Evolutionary conservation across 1,140 invertebrate genomes (phyloP).

Genomic region (Plodia interpunctella): DNA sequence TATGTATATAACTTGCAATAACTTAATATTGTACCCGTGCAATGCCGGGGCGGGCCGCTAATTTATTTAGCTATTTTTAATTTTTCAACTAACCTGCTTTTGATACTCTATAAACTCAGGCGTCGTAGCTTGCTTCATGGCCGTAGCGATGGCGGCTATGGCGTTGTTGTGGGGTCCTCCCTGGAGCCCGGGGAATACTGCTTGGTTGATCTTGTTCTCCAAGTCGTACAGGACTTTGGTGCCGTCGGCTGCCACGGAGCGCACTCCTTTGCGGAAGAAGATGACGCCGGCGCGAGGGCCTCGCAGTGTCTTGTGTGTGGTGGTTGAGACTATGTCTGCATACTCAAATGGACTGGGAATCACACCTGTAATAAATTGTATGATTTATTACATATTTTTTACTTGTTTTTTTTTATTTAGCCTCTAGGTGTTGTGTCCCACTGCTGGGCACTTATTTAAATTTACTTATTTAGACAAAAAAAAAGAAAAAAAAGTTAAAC

Average conservation of each 20-base stretch:
- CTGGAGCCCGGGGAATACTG: constrained; percentile 94
- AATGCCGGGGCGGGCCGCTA: too few species aligned
- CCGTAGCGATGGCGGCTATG: constrained; percentile 93
- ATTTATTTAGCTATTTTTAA: too few species aligned
- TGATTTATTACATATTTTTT: too few species aligned
- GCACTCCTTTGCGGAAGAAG: constrained; percentile 92
- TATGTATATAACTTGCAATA: too few species aligned
- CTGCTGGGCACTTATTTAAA: too few species aligned
- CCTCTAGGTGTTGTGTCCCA: too few species aligned
- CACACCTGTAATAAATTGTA: constrained; percentile 73
- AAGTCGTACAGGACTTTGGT: constrained; percentile 91
- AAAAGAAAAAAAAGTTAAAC: too few species aligned
- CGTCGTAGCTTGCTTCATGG: constrained; percentile 90
- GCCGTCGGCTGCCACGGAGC: constrained; percentile 84
- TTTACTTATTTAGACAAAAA: too few species aligned
- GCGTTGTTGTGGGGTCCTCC: constrained; percentile 97
- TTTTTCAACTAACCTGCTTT: constrained; percentile 85
- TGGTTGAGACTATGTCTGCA: constrained; percentile 96
- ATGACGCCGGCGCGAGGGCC: constrained; percentile 94
- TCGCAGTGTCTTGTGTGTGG: constrained; percentile 96
- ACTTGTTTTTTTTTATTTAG: too few species aligned
- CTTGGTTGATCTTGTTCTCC: constrained; percentile 92
- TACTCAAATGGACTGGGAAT: constrained; percentile 95
- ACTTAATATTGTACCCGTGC: too few species aligned
- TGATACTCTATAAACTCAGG: constrained; percentile 93